Evolutionary conservation across 2,888 invertebrate genomes (phyloP).

Genomic region (Hyalella azteca): DNA sequence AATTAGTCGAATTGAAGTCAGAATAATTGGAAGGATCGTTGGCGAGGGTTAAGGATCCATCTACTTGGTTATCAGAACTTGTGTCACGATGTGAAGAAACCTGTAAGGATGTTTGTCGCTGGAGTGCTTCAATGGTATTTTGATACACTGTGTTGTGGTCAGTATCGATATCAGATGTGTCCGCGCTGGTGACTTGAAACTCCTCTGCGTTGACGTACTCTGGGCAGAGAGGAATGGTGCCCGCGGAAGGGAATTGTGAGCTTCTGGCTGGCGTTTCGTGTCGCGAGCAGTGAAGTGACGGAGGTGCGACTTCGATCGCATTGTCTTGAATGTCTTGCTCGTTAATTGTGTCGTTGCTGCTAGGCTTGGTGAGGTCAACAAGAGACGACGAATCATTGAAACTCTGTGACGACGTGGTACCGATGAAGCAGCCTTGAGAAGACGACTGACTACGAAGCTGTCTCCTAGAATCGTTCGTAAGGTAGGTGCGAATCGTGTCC

Average conservation of each 20-base stretch:
- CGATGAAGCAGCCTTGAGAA: conserved; percentile 13
- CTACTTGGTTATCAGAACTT: too few relatives aligned
- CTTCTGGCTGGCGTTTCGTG: background rate
- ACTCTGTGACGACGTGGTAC: conserved; percentile 20
- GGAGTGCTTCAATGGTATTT: background rate
- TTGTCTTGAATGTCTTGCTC: conserved; percentile 20
- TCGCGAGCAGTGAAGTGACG: background rate
- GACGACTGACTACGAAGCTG: conserved; percentile 21
- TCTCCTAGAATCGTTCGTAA: conserved; percentile 54
- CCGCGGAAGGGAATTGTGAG: background rate
- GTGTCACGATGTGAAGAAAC: background rate
- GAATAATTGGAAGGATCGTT: background rate
- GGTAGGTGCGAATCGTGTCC: conserved; percentile 55
- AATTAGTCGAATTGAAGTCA: conserved; percentile 31
- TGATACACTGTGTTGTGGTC: background rate
- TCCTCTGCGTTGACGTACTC: conserved; percentile 23
- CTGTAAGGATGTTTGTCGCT: background rate
- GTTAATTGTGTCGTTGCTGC: conserved; percentile 3
- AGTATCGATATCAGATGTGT: background rate
- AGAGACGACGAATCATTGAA: conserved; percentile 47
- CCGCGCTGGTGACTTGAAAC: background rate
- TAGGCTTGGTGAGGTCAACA: conserved; percentile 53
- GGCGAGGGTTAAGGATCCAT: too few relatives aligned
- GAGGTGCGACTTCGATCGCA: background rate
- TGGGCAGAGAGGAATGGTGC: conserved; percentile 18